Evolutionary conservation across 35 echinoderm and acorn worm genomes (phyloP).

Genomic region (Apostichopus californicus): DNA sequence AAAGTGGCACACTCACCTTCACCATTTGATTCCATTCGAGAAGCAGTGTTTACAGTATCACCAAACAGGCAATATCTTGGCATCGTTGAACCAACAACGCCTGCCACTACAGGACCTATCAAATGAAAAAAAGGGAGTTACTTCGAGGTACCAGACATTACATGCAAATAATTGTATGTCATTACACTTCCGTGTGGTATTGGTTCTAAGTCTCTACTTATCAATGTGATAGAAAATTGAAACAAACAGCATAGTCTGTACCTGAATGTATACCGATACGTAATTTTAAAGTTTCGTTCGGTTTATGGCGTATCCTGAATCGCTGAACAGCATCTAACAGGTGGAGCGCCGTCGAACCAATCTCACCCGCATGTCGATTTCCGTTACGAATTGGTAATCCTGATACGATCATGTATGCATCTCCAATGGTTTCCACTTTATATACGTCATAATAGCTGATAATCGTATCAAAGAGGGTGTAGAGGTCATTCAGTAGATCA

Average conservation of each 20-base stretch:
- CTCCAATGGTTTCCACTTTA: constrained; percentile 97
- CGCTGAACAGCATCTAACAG: constrained; percentile 74
- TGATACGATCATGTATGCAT: constrained; percentile 97
- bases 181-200: background rate
- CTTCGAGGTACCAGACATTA: background rate
- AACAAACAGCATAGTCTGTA: background rate
- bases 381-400: constrained; percentile 85
- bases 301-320: constrained; percentile 86
- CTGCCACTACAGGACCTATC: constrained; percentile 50
- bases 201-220: no score
- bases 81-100: constrained; percentile 56
- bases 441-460: constrained; percentile 95
- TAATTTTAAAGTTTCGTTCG: constrained; percentile 76
- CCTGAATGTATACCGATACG: constrained; percentile 96
- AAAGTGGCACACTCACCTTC: constrained; percentile 12
- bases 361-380: constrained; percentile 83
- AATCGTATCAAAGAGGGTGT: constrained; percentile 87
- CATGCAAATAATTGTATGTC: background rate
- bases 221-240: no score
- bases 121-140: background rate
- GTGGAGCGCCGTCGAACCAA: constrained; percentile 84
- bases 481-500: constrained; percentile 94
- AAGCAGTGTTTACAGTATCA: constrained; percentile 55
- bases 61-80: constrained; percentile 60
- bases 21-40: constrained; percentile 60